Conservation (phyloP, 2,113 vertebrate genomes). For the Lamprologus ornatipinnis region DNA sequence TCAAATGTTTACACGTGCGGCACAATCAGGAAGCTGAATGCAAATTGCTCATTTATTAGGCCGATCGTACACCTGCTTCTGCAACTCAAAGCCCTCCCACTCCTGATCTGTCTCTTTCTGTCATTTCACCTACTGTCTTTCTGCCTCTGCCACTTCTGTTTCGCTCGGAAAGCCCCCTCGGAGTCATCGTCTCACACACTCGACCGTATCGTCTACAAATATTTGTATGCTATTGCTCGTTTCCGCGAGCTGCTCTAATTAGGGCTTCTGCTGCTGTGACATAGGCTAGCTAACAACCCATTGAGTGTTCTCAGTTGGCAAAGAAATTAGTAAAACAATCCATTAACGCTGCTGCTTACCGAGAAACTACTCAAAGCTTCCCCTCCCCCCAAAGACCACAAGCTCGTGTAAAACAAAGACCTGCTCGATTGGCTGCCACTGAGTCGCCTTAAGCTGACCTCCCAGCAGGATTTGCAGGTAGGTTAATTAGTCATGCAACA, state of each 20-base stretch:
- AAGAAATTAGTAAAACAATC: constrained; percentile 22
- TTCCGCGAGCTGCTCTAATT: constrained; percentile 52
- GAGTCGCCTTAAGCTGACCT: not conserved
- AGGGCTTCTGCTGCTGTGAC: constrained; percentile 15
- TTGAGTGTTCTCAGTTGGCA: constrained; percentile 22
- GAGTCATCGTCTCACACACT: constrained; percentile 35
- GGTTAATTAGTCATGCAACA: constrained; percentile 17
- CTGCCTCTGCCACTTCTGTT: not conserved
- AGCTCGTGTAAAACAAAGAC: constrained; percentile 34
- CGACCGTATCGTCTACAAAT: constrained; percentile 46
- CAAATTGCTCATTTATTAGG: not conserved
- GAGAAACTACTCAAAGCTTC: constrained; percentile 18
- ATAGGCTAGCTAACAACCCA: constrained; percentile 43
- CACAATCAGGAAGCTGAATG: not conserved
- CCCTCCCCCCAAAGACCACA: not conserved
- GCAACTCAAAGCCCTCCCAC: not conserved
- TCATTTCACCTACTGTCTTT: not conserved
- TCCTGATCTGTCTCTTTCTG: not conserved
- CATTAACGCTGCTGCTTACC: constrained; percentile 8
- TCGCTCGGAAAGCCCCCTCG: not conserved
- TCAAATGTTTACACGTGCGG: not conserved
- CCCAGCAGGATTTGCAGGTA: not conserved
- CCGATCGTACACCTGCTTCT: not conserved
- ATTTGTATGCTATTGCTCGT: constrained; percentile 61
- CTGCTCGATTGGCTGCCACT: constrained; percentile 9